Conservation (phyloP, 2,888 invertebrate genomes). For the Steinernema scapterisci region DNA sequence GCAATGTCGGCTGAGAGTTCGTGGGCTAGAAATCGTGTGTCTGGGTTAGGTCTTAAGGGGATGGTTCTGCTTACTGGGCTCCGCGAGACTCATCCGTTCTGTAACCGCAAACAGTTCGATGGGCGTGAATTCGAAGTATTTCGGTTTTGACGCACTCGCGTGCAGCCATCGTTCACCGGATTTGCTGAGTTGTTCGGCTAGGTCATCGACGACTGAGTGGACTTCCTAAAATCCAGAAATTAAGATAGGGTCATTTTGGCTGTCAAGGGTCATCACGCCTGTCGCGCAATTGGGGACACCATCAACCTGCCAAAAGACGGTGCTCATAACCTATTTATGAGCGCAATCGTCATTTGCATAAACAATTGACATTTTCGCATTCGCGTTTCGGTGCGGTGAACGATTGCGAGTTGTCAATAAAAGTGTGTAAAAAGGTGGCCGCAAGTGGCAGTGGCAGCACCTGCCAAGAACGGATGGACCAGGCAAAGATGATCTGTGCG, state of each 20-base stretch:
- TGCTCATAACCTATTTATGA: conserved; percentile 30
- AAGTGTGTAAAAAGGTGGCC: conserved; percentile 19
- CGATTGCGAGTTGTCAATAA: conserved; percentile 9
- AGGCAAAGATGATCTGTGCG: background rate
- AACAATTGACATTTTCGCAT: background rate
- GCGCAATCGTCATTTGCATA: conserved; percentile 30
- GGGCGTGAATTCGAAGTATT: conserved; percentile 76
- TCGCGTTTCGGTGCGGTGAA: background rate
- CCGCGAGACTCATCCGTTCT: conserved; percentile 82
- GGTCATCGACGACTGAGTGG: conserved; percentile 56
- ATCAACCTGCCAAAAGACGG: conserved; percentile 16
- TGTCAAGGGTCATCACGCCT: background rate
- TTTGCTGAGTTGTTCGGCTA: conserved; percentile 51
- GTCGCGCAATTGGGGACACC: background rate
- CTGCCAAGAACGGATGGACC: conserved; percentile 29
- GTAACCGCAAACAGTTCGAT: conserved; percentile 87
- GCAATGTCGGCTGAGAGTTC: conserved; percentile 86
- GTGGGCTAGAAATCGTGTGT: conserved; percentile 70
- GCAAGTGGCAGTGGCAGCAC: conserved; percentile 1
- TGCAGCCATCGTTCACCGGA: conserved; percentile 55
- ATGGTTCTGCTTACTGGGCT: conserved; percentile 75
- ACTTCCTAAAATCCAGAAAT: conserved; percentile 49
- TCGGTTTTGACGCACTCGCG: conserved; percentile 47
- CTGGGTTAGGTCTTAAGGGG: background rate
- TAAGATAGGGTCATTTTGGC: background rate